Evolutionary conservation across 2,797 vertebrate genomes (phyloP), one percentile per base, ranked within the genome.

Genomic region (Melanotaenia boesemani): DNA sequence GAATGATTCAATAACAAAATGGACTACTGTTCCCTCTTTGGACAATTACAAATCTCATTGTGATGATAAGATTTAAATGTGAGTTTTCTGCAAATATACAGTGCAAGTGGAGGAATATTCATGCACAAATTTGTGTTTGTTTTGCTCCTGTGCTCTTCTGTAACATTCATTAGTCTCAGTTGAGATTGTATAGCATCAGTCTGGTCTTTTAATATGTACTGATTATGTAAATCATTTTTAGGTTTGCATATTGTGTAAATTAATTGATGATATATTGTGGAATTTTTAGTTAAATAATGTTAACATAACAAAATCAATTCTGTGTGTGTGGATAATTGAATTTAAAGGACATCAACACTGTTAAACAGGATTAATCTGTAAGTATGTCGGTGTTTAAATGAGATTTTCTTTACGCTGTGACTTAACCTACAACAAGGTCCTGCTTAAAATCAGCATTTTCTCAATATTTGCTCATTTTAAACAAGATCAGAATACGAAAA

Each of bases 391-490:
- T 60, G 32, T 64, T 18, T 52, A 18, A 69, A 30, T 39, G 6
- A 7, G 34, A 28, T 46, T 60, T 66, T 60, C n/a, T 30, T 24
- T 37, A 15, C 60, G 3, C 7, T 50, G 9, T n/a, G 18, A 67
- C 28, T n/a, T 1, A 74, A 61, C 2, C 30, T 62, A 7, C 20
- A 63, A 7, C 20, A 63, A 67, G 2, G n/a, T 37, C 11, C 13
- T 3, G 57, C 9, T 44, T 34, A 13, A 32, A 22, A 4, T 50
- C 44, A 28, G 18, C 11, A 13, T 61, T 55, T 34, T 63, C 48
- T 72, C 63, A 60, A 20, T 24, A 67, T 66, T 60, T 77, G 55
- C 71, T 24, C 64, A 73, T 46, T 52, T 22, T 46, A 66, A 50
- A 20, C 59, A 62, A 60, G 69, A 70, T 32, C 59, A 62, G 62